Evolutionary conservation across 35 echinoderm and acorn worm species (phyloP), one percentile per base, ranked within the genome.

Genomic region (Lytechinus pictus): DNA sequence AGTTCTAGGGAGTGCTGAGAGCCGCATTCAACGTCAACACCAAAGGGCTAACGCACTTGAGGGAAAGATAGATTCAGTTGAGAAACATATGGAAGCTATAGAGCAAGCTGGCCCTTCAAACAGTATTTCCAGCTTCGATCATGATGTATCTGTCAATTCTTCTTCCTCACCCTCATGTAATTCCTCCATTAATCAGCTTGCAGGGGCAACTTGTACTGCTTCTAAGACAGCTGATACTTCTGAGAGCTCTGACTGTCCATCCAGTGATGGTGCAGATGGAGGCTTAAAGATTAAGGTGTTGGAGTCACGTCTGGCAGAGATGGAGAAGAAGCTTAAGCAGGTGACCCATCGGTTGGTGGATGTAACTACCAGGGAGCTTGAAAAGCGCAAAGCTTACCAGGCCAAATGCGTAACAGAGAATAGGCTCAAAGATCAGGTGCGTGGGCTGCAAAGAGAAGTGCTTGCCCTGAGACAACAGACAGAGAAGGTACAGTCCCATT

Each of bases 331-430:
- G 92, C 92, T 98, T 58, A 99, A 97, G 91, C 94, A 96, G 89
- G 96, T 97, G 10, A 99, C 98, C 54, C 95, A 95, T 92, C 98
- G 97, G 94, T 97, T 99, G 57, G 94, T 99, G 29, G 98, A 99
- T 94, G 97, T 99, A 54, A 97, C 98, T 9, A 98, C 97, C 86
- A 96, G 95, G 57, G 97, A 99, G 92, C 57, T 99, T 55, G 97
- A 98, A 57, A 96, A 97, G 54, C 96, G 98, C 27, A 99, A 99
- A 89, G 51, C 96, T 52, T 97, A 99, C 94, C 98, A 99, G 86
- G 96, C 93, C 61, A 99, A 98, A 91, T 96, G 97, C 91, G 87
- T 97, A 53, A 92, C 96, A n/a, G 95, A 97, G 91, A 96, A 93
- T 95, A 94, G 88, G 54, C 92, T 96, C 55, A 99, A 97, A 57